Percentiles rank a stretch among this genome's conserved stretches.
phyloP scores from a whole-genome alignment of 2,113 vertebrate species.

The Dendropsophus ebraccatus region DNA sequence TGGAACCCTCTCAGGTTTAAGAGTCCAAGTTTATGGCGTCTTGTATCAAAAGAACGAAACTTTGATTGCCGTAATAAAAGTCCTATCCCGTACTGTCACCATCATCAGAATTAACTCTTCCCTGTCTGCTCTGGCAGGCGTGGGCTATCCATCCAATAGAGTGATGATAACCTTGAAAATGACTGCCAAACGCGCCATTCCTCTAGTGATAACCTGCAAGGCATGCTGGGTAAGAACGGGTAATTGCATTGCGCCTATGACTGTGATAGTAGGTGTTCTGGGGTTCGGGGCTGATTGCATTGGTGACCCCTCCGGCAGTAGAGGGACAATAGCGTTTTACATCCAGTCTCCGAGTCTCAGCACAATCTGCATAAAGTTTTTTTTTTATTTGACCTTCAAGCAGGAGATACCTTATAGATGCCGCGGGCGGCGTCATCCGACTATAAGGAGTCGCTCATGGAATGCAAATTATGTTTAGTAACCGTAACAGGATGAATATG shows the following conservation, averaged over 20 bases:
- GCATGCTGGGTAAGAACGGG: slow-evolving; percentile 4
- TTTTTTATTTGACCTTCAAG: slow-evolving; percentile 21
- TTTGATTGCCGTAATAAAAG: too few species aligned
- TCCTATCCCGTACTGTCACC: too few species aligned
- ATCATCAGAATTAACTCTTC: not conserved
- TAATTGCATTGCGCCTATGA: slow-evolving; percentile 12
- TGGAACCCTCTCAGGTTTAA: too few species aligned
- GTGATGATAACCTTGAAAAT: slow-evolving; percentile 1
- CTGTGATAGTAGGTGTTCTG: slow-evolving; percentile 28
- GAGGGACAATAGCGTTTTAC: not conserved
- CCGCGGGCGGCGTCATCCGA: not conserved
- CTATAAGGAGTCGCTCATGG: not conserved
- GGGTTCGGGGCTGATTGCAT: slow-evolving; percentile 29
- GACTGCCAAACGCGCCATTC: not conserved
- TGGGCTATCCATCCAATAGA: not conserved
- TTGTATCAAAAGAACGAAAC: too few species aligned
- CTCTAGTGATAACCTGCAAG: slow-evolving; percentile 1
- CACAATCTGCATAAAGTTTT: slow-evolving; percentile 40
- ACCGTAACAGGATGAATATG: too few species aligned
- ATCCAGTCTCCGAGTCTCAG: slow-evolving; percentile 30
- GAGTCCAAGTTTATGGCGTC: too few species aligned
- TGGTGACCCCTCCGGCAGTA: slow-evolving; percentile 29
- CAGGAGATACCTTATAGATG: not conserved
- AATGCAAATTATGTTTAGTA: not conserved
- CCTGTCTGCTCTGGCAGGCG: not conserved